phyloP scores from a whole-genome alignment of 2,797 vertebrate species.

The Adrianichthys oophorus region DNA sequence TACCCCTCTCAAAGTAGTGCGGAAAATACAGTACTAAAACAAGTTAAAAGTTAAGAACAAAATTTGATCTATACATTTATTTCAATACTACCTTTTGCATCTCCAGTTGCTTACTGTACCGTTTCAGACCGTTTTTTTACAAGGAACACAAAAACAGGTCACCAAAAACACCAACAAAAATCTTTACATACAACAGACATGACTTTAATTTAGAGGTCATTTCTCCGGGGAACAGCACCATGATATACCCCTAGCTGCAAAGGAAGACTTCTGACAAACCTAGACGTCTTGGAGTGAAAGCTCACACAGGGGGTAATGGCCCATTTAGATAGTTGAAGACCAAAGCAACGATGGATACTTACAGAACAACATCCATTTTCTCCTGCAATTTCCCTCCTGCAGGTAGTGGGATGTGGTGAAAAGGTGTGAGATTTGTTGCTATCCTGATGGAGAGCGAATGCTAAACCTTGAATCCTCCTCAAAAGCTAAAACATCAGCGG shows the following conservation, averaged over 20 bases:
- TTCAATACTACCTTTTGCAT: too few relatives aligned
- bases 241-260: conserved; percentile 34
- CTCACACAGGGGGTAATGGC: conserved; percentile 67
- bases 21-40: too few relatives aligned
- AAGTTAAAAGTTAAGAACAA: too few relatives aligned
- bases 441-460: conserved; percentile 42
- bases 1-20: too few relatives aligned
- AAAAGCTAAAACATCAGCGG: conserved; percentile 24
- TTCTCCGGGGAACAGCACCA: conserved; percentile 14
- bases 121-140: background rate
- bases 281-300: conserved; percentile 42
- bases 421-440: conserved; percentile 32
- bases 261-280: conserved; percentile 46
- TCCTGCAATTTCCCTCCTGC: conserved; percentile 71
- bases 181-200: conserved; percentile 18
- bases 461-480: conserved; percentile 31
- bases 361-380: conserved; percentile 73
- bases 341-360: conserved; percentile 52
- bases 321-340: conserved; percentile 66
- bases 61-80: too few relatives aligned
- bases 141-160: background rate
- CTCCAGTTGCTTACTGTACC: too few relatives aligned
- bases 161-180: conserved; percentile 23
- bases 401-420: conserved; percentile 66
- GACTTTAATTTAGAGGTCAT: conserved; percentile 28